Base-by-base conservation (phyloP, 2,888 invertebrate genomes). In the Lepetodrilus schrolli region DNA sequence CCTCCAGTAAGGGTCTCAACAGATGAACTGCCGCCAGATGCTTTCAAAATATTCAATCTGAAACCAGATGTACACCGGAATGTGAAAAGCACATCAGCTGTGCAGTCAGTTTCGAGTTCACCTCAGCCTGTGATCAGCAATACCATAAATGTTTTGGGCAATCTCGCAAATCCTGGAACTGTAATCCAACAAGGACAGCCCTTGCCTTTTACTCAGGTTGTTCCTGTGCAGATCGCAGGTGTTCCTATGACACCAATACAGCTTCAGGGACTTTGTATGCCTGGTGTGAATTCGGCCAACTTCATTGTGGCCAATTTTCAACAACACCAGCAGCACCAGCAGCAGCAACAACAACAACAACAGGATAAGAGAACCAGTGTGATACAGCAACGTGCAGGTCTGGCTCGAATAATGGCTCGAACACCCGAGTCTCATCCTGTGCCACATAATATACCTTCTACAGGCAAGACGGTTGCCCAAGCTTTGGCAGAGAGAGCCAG, bases 11-110 rank as follows among this genome's bases (percentile, higher is more conserved):
- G 58, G 20, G 10, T 71, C 4, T 21, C 47, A 47, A 70, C 13
- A 13, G 82, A 81, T 20, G 80, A 79, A 21, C 71, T 79, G 0
- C 80, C 82, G 51, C 84, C 84, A 13, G 86, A 87, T 58, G 81
- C 85, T 13, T 87, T 84, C 73, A 83, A 86, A 58, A 86, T 87
- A 34, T 87, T 87, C 68, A 87, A 87, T 51, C 73, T 87, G 30
- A 80, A 82, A 72, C 86, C 86, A 66, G 73, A 71, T 21, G 43
- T 75, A 26, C 73, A 70, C 34, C 68, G 30, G 7, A 26, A 43
- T 26, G 23, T 47, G 26, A 5, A 23, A 26, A 26, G 17, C 3
- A 17, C 58, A 4, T 21, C 37, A 20, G 7, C 66, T 21, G 13
- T n/a, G 13, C 5, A 23, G 13, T 23, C 66, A 4, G 43, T 26